Conservation (phyloP, 2,888 invertebrate genomes). For the Oscheius sp. region DNA sequence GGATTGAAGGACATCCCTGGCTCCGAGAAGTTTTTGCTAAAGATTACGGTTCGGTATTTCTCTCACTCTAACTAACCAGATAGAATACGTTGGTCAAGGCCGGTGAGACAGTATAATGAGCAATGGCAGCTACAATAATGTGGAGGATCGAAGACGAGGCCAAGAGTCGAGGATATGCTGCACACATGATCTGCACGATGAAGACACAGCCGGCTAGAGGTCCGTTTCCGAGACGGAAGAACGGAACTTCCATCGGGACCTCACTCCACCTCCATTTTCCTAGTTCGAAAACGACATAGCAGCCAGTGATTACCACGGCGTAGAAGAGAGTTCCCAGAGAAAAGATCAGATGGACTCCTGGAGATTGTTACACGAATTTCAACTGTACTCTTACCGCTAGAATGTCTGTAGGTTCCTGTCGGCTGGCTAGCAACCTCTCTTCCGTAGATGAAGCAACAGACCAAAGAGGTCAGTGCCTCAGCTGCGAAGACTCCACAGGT, state of each 20-base stretch:
- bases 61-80: slow-evolving; percentile 50
- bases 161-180: slow-evolving; percentile 61
- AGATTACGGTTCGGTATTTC: slow-evolving; percentile 16
- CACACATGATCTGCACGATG: slow-evolving; percentile 68
- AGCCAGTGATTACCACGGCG: slow-evolving; percentile 69
- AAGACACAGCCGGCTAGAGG: slow-evolving; percentile 69
- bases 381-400: slow-evolving; percentile 36
- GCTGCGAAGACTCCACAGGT: slow-evolving; percentile 59
- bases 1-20: slow-evolving; percentile 56
- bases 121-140: slow-evolving; percentile 65
- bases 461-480: slow-evolving; percentile 61
- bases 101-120: slow-evolving; percentile 69
- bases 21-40: slow-evolving; percentile 65
- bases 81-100: slow-evolving; percentile 72
- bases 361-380: background rate
- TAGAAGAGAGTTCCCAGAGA: slow-evolving; percentile 71
- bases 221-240: slow-evolving; percentile 71
- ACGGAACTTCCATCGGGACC: slow-evolving; percentile 57
- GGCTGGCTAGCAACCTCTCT: slow-evolving; percentile 52
- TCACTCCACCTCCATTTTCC: slow-evolving; percentile 71
- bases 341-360: slow-evolving; percentile 61
- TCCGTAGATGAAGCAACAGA: slow-evolving; percentile 60
- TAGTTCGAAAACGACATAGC: slow-evolving; percentile 71
- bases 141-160: slow-evolving; percentile 66
- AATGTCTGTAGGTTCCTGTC: slow-evolving; percentile 51